Base-by-base conservation (phyloP, 2,888 invertebrate species). In the Altica lythri region DNA sequence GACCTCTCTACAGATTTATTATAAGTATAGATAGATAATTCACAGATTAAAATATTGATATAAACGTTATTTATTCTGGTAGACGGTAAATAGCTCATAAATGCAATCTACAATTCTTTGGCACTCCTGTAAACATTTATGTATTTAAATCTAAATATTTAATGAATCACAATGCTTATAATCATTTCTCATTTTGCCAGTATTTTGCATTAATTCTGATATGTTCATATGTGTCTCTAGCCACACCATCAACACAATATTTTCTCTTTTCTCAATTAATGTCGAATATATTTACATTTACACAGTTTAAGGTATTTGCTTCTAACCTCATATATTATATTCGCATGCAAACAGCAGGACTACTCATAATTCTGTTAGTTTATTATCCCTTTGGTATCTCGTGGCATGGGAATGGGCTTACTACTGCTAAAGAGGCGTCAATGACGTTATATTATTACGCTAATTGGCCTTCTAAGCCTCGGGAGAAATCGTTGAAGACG, bases 291-390 rank as follows among this genome's bases (percentile, higher is more conserved):
- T 56, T 57, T 37, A 51, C 55, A 57, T 60, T 55, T 55, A 51
- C 55, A 40, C 51, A 43, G 42, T 55, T 52, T 37, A 54, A 49
- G 38, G 46, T 64, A 64, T 66, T 67, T 64, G 37, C 61, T 61
- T 59, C 59, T 47, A 43, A 62, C 61, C 62, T 47, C 37, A 34
- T 62, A 56, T 55, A 62, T 59, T 59, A 51, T 62, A 61, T 62
- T 59, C 60, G 59, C 59, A 55, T 48, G 34, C 27, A 42, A 32
- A 34, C 34, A 34, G 46, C 37, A 27, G 37, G 38, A 37, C n/a
- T 37, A 8, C 37, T 19, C 45, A 47, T 55, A 55, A 58, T 38
- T 52, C 45, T 46, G 45, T 52, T 48, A 55, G 35, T 58, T 58
- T 58, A 58, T 48, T 51, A 46, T 45, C 40, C 29, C 19, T 48